These are phyloP conservation scores for Mormyrus hasselquistii DNA, from an alignment of 2,797 vertebrate species.

Conservation along the genomic window DNA sequence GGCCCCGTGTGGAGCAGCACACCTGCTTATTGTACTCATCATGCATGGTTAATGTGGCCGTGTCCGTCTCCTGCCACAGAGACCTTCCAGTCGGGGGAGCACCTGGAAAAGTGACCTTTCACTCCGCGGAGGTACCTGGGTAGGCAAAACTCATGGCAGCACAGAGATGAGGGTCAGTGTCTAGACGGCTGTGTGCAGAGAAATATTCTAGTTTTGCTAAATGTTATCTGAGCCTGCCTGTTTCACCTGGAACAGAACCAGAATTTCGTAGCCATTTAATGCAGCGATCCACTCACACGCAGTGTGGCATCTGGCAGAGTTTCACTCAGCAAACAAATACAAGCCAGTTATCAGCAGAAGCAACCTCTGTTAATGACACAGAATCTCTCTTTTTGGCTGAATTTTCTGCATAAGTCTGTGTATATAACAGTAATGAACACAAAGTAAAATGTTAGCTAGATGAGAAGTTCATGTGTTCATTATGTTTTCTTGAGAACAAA, in stretches of 20 bases:
- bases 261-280: not conserved
- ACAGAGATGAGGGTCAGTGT: not conserved
- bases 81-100: not conserved
- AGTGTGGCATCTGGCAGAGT: not conserved
- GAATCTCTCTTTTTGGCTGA: not conserved
- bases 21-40: not conserved
- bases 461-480: not conserved
- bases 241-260: not conserved
- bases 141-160: not conserved
- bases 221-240: not conserved
- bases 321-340: not conserved
- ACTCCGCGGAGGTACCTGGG: not conserved
- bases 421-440: not conserved
- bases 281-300: not conserved
- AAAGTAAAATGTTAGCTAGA: not conserved
- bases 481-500: not conserved
- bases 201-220: not conserved
- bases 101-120: not conserved
- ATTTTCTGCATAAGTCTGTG: not conserved
- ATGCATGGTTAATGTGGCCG: not conserved
- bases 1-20: not conserved
- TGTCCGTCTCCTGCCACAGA: not conserved
- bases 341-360: constrained; percentile 1
- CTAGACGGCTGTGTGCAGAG: not conserved
- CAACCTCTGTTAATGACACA: not conserved